Conservation (phyloP, 2,113 vertebrate genomes). For the Melozone crissalis region DNA sequence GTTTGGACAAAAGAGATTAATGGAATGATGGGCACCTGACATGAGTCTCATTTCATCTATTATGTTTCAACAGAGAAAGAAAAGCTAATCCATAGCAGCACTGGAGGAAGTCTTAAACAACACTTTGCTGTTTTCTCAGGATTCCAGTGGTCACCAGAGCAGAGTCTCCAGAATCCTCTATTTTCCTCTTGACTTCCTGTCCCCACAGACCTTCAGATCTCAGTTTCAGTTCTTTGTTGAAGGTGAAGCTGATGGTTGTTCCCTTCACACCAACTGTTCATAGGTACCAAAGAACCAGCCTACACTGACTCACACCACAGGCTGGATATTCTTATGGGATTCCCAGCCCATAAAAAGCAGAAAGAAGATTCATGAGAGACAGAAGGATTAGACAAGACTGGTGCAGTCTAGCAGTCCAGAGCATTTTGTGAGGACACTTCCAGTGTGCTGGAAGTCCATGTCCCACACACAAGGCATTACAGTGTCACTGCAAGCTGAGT, state of each 20-base stretch:
- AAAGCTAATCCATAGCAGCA: neutral
- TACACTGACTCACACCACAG: neutral
- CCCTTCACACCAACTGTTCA: neutral
- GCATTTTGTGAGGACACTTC: neutral
- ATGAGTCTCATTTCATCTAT: neutral
- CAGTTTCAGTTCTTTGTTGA: neutral
- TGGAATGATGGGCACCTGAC: neutral
- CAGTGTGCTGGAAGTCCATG: neutral
- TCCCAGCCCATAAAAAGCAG: neutral
- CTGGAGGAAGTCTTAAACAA: neutral
- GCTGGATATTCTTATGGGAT: neutral
- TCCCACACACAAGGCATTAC: accelerated
- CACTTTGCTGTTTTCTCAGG: neutral
- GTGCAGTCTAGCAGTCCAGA: neutral
- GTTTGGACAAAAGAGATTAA: neutral
- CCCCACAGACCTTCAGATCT: neutral
- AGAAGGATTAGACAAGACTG: neutral
- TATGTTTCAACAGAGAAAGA: neutral
- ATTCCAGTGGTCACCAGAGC: neutral
- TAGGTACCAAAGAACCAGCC: neutral
- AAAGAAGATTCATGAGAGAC: neutral
- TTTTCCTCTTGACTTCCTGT: neutral
- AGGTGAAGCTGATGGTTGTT: neutral
- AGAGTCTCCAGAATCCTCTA: neutral
- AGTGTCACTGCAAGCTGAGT: neutral